A percentile compares a stretch with the other conserved stretches of the same genome.
Conservation (phyloP, 1,140 invertebrate species). For the Anoplolepis gracilipes region DNA sequence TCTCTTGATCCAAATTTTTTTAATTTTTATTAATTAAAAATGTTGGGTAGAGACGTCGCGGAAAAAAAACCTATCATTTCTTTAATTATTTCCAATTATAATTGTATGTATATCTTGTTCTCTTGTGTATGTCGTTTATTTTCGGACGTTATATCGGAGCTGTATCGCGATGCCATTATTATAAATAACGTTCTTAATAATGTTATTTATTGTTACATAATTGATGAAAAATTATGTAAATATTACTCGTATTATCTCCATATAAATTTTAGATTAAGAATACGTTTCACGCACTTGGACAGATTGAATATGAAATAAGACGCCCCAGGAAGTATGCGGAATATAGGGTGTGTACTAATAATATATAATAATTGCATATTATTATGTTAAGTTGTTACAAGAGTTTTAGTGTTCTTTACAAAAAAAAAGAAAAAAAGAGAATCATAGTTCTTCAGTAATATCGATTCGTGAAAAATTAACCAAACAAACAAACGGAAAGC, state of each 20-base stretch:
- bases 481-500: background rate
- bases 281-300: conserved; percentile 21
- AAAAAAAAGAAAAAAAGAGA: background rate
- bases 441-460: background rate
- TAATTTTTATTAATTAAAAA: background rate
- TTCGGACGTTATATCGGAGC: background rate
- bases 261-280: conserved; percentile 30
- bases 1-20: background rate
- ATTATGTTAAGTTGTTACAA: conserved; percentile 25
- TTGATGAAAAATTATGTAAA: conserved; percentile 51
- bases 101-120: conserved; percentile 36
- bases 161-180: background rate
- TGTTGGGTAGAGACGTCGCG: background rate
- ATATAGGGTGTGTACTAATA: background rate
- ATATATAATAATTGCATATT: background rate
- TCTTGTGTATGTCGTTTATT: background rate
- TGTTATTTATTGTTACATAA: conserved; percentile 53
- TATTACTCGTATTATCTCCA: conserved; percentile 27
- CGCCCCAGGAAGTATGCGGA: conserved; percentile 30
- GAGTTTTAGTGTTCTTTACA: background rate
- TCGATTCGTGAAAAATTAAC: background rate
- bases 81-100: conserved; percentile 26
- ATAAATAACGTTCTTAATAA: conserved; percentile 34
- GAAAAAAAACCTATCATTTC: background rate
- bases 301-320: conserved; percentile 20